phyloP scores from a whole-genome alignment of 2,113 vertebrate genomes.

The Brachyhypopomus gauderio region DNA sequence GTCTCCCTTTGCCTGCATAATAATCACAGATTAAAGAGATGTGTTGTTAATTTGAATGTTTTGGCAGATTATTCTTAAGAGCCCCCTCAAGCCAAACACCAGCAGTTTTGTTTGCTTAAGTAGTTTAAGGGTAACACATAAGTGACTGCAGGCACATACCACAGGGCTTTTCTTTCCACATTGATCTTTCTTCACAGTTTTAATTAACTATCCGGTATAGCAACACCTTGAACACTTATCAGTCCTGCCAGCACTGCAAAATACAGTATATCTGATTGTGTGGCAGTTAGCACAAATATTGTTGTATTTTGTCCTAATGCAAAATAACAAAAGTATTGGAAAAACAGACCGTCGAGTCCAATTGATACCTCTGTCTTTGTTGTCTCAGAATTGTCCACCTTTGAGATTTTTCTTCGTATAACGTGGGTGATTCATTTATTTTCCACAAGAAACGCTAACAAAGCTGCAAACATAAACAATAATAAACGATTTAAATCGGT shows the following conservation, averaged over 20 bases:
- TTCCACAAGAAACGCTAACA: slow-evolving; percentile 33
- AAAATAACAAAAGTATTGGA: too few species aligned
- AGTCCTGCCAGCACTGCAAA: too few species aligned
- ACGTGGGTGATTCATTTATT: not conserved
- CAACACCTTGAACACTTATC: too few species aligned
- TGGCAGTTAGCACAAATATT: too few species aligned
- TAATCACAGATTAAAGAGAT: slow-evolving; percentile 2
- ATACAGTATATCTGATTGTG: too few species aligned
- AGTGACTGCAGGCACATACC: too few species aligned
- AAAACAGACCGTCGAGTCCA: not conserved
- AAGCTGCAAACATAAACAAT: not conserved
- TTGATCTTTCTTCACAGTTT: not conserved
- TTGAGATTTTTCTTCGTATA: too few species aligned
- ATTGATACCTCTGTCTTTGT: not conserved
- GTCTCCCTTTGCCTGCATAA: not conserved
- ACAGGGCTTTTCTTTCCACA: not conserved
- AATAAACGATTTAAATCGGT: too few species aligned
- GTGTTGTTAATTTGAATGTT: not conserved
- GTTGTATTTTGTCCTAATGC: too few species aligned
- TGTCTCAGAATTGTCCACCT: not conserved
- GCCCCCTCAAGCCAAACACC: not conserved
- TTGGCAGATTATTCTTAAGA: slow-evolving; percentile 2
- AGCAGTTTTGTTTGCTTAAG: too few species aligned
- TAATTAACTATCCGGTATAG: not conserved
- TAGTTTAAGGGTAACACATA: too few species aligned